A percentile compares a stretch with the other conserved stretches of the same genome.
These are phyloP conservation scores for Lycocorax pyrrhopterus DNA, from an alignment of 2,113 vertebrate species.

Conservation along the genomic window DNA sequence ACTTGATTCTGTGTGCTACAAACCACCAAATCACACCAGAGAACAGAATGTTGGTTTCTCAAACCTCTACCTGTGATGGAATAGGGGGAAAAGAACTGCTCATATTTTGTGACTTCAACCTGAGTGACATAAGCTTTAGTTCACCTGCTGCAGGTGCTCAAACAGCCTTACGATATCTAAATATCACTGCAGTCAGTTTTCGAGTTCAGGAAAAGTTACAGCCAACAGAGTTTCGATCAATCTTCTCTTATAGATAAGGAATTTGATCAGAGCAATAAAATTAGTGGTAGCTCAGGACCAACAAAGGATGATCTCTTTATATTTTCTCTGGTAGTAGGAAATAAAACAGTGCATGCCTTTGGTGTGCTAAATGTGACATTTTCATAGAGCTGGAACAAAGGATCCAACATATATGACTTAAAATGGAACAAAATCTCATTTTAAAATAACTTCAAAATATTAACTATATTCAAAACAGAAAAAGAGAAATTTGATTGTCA, in stretches of 20 bases:
- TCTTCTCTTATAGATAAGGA: neutral
- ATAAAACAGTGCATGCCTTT: neutral
- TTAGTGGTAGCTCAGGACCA: neutral
- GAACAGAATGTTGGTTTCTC: neutral
- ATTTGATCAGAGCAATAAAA: neutral
- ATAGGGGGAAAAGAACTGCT: neutral
- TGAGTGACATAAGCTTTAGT: neutral
- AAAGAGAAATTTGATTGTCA: neutral
- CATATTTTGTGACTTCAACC: neutral
- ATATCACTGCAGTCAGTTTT: neutral
- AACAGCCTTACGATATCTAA: neutral
- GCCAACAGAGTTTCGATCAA: neutral
- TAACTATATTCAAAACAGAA: neutral
- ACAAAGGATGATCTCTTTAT: neutral
- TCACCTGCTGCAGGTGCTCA: neutral
- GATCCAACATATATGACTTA: neutral
- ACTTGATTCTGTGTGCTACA: neutral
- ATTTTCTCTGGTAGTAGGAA: neutral
- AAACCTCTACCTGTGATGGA: neutral
- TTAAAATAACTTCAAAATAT: neutral
- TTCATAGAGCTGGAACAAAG: neutral
- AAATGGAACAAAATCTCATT: neutral
- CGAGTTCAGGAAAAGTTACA: neutral
- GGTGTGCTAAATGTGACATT: neutral
- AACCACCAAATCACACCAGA: neutral